Conservation (phyloP, 2,113 vertebrate species). For the Phrynosoma platyrhinos region DNA sequence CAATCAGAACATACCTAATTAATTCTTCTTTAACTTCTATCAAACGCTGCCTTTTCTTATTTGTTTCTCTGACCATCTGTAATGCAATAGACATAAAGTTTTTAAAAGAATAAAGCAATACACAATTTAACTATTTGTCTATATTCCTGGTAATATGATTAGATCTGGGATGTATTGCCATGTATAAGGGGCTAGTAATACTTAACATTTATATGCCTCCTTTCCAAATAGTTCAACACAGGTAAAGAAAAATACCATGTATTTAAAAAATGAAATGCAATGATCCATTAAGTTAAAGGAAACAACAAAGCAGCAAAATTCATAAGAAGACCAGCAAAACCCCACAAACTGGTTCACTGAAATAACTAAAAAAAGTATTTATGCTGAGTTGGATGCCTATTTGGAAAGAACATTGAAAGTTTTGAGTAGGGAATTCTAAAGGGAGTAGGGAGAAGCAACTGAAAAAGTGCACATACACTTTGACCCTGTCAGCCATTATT, state of each 20-base stretch:
- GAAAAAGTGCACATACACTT: neutral
- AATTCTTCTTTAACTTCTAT: slow-evolving; percentile 83
- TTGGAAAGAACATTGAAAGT: neutral
- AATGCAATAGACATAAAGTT: slow-evolving; percentile 39
- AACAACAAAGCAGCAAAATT: neutral
- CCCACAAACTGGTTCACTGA: neutral
- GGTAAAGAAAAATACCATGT: neutral
- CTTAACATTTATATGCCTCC: neutral
- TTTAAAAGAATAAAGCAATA: slow-evolving; percentile 7
- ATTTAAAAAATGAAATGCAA: neutral
- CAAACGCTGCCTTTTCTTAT: slow-evolving; percentile 79
- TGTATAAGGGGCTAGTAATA: neutral
- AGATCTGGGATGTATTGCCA: neutral
- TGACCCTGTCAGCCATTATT: neutral
- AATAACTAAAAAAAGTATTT: neutral
- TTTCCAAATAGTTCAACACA: neutral
- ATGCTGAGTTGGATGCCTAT: neutral
- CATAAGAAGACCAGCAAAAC: neutral
- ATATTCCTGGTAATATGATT: neutral
- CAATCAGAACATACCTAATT: slow-evolving; percentile 78
- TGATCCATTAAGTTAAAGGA: neutral
- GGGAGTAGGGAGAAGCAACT: too few species aligned
- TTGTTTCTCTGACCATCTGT: slow-evolving; percentile 79
- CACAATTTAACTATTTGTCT: neutral
- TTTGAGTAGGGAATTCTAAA: neutral